A percentile compares a stretch with the other conserved stretches of the same genome.
Conservation (phyloP, 2,797 vertebrate genomes). For the Calcarius lapponicus region DNA sequence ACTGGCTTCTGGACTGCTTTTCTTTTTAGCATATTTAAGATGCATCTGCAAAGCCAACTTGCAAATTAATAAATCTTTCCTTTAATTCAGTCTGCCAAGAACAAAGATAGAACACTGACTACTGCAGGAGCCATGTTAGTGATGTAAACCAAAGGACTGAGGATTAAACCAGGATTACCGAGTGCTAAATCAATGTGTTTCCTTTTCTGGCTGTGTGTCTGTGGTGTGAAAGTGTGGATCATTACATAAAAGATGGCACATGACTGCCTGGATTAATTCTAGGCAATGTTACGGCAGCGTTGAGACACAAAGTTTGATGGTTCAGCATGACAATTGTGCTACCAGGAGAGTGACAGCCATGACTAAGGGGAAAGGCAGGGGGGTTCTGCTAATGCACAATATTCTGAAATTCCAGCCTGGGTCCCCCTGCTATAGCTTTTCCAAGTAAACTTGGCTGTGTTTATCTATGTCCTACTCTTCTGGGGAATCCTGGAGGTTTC, state of each 20-base stretch:
- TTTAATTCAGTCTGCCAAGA: constrained; percentile 51
- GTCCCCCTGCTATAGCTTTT: neutral
- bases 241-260: constrained; percentile 14
- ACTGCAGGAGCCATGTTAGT: constrained; percentile 40
- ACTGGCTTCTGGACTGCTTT: constrained; percentile 4
- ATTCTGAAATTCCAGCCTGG: neutral
- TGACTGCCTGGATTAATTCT: constrained; percentile 13
- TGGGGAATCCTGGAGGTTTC: neutral
- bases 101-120: constrained; percentile 53
- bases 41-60: constrained; percentile 46
- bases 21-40: constrained; percentile 26
- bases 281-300: neutral
- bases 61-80: constrained; percentile 60
- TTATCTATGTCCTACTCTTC: neutral
- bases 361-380: neutral
- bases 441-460: neutral
- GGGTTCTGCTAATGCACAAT: neutral
- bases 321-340: neutral
- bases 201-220: constrained; percentile 52
- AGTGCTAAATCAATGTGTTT: constrained; percentile 60
- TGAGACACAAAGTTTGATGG: neutral
- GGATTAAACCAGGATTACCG: constrained; percentile 61
- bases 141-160: constrained; percentile 57
- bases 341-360: neutral
- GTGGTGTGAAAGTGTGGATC: constrained; percentile 50